Base-by-base conservation (phyloP, 2,888 invertebrate species). In the Microctonus brassicae region DNA sequence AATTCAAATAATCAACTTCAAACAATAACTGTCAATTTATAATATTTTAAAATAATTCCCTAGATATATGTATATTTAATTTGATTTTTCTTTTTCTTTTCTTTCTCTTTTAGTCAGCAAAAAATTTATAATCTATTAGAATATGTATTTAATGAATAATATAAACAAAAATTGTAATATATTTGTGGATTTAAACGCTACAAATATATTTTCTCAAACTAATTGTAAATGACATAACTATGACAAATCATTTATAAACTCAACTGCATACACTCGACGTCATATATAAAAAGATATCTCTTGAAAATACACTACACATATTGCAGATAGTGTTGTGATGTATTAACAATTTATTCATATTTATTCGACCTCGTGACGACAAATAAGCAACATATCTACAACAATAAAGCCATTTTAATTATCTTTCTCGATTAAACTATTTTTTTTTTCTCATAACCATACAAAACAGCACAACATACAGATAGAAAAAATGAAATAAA, bases 201-300 rank as follows among this genome's bases (percentile, higher is more conserved):
- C n/a, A n/a, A n/a, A n/a, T n/a, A n/a, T n/a, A n/a, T n/a, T n/a
- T n/a, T n/a, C n/a, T n/a, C n/a, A n/a, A n/a, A n/a, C n/a, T n/a
- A n/a, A n/a, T n/a, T n/a, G n/a, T 0, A 26, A 55, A 55, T 55
- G 53, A 10, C 24, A 55, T 55, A 55, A 24, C 24, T 26, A 13
- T 58, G 58, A 58, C 17, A 58, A 26, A 58, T 34, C 4, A n/a
- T n/a, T n/a, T 34, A 24, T n/a, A 2, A 58, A 55, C 22, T 5
- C 4, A n/a, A n/a, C n/a, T n/a, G 6, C 33, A n/a, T 58, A 34
- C n/a, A 29, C 10, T 26, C 29, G 71, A 67, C 71, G 57, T 71
- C 53, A 57, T 13, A 67, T 71, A 47, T 26, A 10, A 24, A n/a
- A 55, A 67, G 26, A 36, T 62, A 65, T 52, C 24, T 36, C 47